These are phyloP conservation scores for Drosophila pectinifera DNA, from an alignment of 1,140 invertebrate species.

Conservation along the genomic window DNA sequence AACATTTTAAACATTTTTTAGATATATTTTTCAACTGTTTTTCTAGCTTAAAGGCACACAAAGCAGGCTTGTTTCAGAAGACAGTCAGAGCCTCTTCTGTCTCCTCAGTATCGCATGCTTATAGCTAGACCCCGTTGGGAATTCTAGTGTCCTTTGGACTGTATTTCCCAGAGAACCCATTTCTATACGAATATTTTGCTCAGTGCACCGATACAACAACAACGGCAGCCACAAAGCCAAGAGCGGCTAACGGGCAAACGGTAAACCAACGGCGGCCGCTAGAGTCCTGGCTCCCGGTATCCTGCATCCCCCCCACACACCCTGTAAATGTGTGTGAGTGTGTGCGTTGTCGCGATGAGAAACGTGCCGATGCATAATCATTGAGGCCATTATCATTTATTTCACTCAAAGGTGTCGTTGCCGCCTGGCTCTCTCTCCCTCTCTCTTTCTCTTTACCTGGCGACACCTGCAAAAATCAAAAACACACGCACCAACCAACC, in stretches of 20 bases:
- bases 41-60: too few relatives aligned
- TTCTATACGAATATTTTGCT: background rate
- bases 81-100: too few relatives aligned
- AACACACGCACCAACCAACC: slow-evolving; percentile 65
- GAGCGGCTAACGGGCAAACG: slow-evolving; percentile 40
- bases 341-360: slow-evolving; percentile 69
- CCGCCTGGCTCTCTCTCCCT: slow-evolving; percentile 22
- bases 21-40: too few relatives aligned
- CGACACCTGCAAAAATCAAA: slow-evolving; percentile 71
- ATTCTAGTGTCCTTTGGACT: too few relatives aligned
- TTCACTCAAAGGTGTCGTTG: slow-evolving; percentile 78
- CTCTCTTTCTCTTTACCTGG: slow-evolving; percentile 4
- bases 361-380: slow-evolving; percentile 83
- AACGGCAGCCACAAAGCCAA: slow-evolving; percentile 44
- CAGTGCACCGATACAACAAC: slow-evolving; percentile 35
- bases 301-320: slow-evolving; percentile 43
- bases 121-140: too few relatives aligned
- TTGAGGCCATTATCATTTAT: slow-evolving; percentile 82
- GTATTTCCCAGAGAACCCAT: background rate
- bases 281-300: slow-evolving; percentile 27
- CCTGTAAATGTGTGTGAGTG: slow-evolving; percentile 21
- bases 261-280: slow-evolving; percentile 32
- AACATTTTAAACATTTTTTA: too few relatives aligned
- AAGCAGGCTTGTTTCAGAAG: too few relatives aligned
- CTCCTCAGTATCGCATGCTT: too few relatives aligned